Percentiles rank a stretch among this genome's conserved stretches.
Conservation (phyloP, 2,888 invertebrate genomes). For the Perizoma flavofasciatum region DNA sequence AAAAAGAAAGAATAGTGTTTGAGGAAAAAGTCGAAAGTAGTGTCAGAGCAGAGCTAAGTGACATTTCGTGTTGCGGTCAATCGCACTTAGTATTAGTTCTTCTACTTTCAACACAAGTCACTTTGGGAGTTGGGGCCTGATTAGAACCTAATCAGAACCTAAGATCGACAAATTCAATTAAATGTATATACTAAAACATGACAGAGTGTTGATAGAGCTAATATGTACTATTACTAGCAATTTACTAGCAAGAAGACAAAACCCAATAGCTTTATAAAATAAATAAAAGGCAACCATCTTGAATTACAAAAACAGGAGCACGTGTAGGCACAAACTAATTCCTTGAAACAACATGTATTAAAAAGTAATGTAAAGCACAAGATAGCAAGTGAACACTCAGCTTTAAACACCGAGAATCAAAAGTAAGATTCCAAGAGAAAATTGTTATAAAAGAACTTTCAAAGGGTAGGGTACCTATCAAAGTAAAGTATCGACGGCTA, state of each 20-base stretch:
- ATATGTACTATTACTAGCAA: too few species aligned
- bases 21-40: conserved; percentile 56
- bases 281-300: too few species aligned
- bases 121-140: conserved; percentile 51
- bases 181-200: not conserved
- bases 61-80: conserved; percentile 78
- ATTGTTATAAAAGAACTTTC: conserved; percentile 43
- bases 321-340: too few species aligned
- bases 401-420: conserved; percentile 22
- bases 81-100: conserved; percentile 65
- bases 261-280: too few species aligned
- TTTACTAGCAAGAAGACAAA: too few species aligned
- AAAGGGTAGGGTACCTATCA: too few species aligned
- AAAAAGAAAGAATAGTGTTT: conserved; percentile 42
- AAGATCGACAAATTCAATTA: not conserved
- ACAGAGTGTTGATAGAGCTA: too few species aligned
- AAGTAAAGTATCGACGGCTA: conserved; percentile 29
- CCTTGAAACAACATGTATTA: too few species aligned
- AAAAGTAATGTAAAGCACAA: too few species aligned
- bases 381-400: too few species aligned
- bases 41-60: conserved; percentile 68
- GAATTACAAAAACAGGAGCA: too few species aligned
- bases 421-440: conserved; percentile 38
- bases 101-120: conserved; percentile 53
- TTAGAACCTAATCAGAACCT: conserved; percentile 7